Percentiles rank a stretch among this genome's conserved stretches.
Evolutionary conservation across 2,113 vertebrate genomes (phyloP).

Genomic region (Odocoileus hemionus): DNA sequence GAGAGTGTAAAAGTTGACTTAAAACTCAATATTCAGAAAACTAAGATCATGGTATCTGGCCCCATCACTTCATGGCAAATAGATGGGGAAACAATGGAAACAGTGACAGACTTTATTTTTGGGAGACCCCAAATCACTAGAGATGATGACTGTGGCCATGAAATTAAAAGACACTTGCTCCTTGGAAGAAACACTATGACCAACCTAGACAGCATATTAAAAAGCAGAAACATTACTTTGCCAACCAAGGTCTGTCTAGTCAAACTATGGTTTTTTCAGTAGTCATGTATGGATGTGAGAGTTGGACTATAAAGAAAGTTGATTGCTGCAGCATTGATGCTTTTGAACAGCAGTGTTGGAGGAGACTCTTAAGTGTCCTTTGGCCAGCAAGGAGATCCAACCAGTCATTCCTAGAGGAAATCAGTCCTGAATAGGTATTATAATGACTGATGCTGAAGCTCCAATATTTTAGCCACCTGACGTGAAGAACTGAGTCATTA

Average conservation of each 20-base stretch:
- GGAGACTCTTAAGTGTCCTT: not conserved
- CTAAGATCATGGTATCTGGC: not conserved
- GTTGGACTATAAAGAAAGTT: not conserved
- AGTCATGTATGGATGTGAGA: not conserved
- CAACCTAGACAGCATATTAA: not conserved
- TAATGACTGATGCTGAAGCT: not conserved
- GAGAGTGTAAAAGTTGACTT: not conserved
- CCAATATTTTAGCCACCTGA: not conserved
- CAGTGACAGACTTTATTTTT: not conserved
- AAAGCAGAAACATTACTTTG: not conserved
- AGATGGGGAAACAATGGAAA: not conserved
- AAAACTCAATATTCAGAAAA: not conserved
- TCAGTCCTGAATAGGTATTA: not conserved
- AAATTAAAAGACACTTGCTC: not conserved
- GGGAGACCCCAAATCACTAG: not conserved
- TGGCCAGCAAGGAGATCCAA: not conserved
- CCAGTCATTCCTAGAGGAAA: not conserved
- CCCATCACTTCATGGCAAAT: not conserved
- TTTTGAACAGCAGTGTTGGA: not conserved
- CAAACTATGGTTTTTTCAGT: not conserved
- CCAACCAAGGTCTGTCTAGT: not conserved
- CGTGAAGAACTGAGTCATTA: not conserved
- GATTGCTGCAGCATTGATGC: not conserved
- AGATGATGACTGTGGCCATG: not conserved
- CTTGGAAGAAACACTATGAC: not conserved